These are phyloP conservation scores for Littorina saxatilis DNA, from an alignment of 1,140 invertebrate genomes.

Conservation along the genomic window DNA sequence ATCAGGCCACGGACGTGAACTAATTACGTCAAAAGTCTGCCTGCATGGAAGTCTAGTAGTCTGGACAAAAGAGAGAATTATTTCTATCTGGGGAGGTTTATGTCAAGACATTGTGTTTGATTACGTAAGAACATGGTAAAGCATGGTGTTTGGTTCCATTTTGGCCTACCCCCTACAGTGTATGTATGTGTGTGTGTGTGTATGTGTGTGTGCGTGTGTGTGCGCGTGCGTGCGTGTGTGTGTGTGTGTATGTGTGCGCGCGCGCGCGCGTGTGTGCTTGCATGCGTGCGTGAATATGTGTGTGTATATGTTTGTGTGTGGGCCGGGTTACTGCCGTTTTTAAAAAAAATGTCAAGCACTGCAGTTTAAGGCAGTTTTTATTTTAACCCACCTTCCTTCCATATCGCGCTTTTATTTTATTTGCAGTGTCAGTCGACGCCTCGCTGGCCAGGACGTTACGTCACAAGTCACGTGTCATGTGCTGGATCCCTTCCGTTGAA, in stretches of 20 bases:
- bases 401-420: neutral
- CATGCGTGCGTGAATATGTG: too few relatives aligned
- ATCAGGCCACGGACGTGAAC: too few relatives aligned
- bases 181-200: constrained; percentile 1
- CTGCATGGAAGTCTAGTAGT: too few relatives aligned
- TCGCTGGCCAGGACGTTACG: too few relatives aligned
- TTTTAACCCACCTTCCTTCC: neutral
- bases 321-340: too few relatives aligned
- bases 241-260: neutral
- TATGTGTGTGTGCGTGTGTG: constrained; percentile 7
- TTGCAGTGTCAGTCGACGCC: neutral
- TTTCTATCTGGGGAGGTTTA: neutral
- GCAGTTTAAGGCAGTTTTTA: neutral
- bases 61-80: too few relatives aligned
- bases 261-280: neutral
- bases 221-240: neutral
- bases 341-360: too few relatives aligned
- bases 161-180: neutral
- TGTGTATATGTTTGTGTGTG: neutral
- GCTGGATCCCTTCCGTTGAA: constrained; percentile 96
- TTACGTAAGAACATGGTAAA: too few relatives aligned
- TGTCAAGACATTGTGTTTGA: neutral
- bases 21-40: too few relatives aligned
- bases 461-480: constrained; percentile 83
- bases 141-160: too few relatives aligned